A percentile compares a stretch with the other conserved stretches of the same genome.
Conservation (phyloP, 2,113 vertebrate species). For the Nerophis ophidion region DNA sequence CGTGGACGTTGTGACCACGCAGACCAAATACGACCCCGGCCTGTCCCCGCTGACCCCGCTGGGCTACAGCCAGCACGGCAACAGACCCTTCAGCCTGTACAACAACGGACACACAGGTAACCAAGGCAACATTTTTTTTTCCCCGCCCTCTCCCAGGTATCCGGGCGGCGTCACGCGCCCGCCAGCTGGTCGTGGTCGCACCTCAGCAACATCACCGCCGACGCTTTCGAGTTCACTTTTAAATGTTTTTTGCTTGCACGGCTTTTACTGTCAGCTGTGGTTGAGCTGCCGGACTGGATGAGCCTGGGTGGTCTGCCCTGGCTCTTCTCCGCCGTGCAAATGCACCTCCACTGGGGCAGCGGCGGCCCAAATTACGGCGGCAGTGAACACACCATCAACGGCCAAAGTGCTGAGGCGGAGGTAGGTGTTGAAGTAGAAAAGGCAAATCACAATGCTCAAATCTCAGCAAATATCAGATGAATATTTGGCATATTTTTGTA, state of each 20-base stretch:
- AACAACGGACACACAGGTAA: conserved; percentile 92
- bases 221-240: neutral
- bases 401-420: conserved; percentile 77
- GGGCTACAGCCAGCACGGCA: conserved; percentile 71
- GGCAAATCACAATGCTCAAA: no score
- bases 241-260: neutral
- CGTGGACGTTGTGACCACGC: conserved; percentile 70
- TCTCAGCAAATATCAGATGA: no score
- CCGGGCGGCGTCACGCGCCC: conserved; percentile 7
- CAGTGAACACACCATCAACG: conserved; percentile 82
- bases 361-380: conserved; percentile 58
- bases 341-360: conserved; percentile 90
- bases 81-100: conserved; percentile 63
- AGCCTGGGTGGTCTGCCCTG: conserved; percentile 74
- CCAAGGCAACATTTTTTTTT: conserved; percentile 14
- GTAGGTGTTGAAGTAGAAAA: conserved; percentile 54
- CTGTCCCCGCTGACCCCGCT: conserved; percentile 64
- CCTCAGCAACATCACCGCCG: neutral
- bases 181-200: neutral
- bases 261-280: conserved; percentile 64
- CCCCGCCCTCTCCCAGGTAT: neutral
- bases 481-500: no score
- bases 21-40: conserved; percentile 64
- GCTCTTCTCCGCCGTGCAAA: conserved; percentile 76
- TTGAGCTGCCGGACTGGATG: conserved; percentile 77